phyloP scores from a whole-genome alignment of 2,888 invertebrate species.

The Ennomos quercinarius region DNA sequence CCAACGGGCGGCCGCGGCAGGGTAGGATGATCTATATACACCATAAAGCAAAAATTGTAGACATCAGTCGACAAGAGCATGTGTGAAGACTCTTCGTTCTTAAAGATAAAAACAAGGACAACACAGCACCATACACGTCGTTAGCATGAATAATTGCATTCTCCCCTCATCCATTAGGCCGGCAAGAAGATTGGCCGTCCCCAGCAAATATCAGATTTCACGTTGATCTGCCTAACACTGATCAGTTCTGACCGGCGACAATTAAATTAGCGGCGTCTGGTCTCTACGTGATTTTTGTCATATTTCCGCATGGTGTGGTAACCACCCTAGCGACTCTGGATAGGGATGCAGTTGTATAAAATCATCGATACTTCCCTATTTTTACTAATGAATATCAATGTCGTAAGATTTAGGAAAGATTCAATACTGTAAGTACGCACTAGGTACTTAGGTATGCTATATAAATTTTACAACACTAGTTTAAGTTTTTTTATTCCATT shows the following conservation, averaged over 20 bases:
- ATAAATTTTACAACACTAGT: too few species aligned
- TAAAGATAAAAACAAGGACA: constrained; percentile 16
- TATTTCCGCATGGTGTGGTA: constrained; percentile 63
- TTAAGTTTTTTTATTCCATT: too few species aligned
- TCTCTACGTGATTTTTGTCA: constrained; percentile 76
- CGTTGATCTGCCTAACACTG: constrained; percentile 80
- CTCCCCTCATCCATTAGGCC: constrained; percentile 77
- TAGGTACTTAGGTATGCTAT: too few species aligned
- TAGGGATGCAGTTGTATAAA: constrained; percentile 3
- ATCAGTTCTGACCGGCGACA: constrained; percentile 78
- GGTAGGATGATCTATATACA: too few species aligned
- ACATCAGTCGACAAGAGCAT: too few species aligned
- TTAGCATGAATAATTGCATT: constrained; percentile 66
- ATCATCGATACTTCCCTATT: not conserved
- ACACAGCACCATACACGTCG: constrained; percentile 45
- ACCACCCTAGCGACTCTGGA: constrained; percentile 45
- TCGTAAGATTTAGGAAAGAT: too few species aligned
- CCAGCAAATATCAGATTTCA: constrained; percentile 82
- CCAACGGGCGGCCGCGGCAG: too few species aligned
- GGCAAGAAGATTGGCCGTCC: constrained; percentile 75
- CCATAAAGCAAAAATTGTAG: too few species aligned
- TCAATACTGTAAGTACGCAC: too few species aligned
- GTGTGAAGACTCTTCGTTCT: too few species aligned
- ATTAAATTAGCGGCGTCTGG: constrained; percentile 82
- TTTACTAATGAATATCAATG: too few species aligned